Evolutionary conservation across 2,113 vertebrate genomes (phyloP), one percentile per base, ranked within the genome.

Genomic region (Origma solitaria): DNA sequence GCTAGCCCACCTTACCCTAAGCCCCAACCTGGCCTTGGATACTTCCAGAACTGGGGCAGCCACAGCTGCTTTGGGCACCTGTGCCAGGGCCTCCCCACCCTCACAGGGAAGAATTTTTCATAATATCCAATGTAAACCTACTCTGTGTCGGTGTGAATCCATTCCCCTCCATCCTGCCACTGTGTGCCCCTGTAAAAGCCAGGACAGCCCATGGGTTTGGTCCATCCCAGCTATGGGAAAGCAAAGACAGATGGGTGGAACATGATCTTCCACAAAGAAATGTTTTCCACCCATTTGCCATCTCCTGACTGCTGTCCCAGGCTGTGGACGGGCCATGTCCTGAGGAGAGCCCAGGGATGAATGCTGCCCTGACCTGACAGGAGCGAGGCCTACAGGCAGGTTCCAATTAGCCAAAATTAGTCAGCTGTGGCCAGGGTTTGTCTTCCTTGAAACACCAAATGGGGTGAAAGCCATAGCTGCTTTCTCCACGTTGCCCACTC

Each of bases 331-430:
- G 86, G 84, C 86, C 72, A 95, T 15, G 6, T 80, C 86, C 61
- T 68, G 47, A 85, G 70, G 38, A 49, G 66, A 86, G 66, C 82
- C 84, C 70, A 35, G 71, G 89, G 96, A 97, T 84, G 91, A 96
- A 98, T 98, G 96, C 84, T 96, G 93, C 79, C 81, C 95, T 92
- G 88, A 88, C 88, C 96, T 91, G 88, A 97, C 71, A 61, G 96
- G 93, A 97, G 69, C 45, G 4, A 71, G 93, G 85, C 97, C 95
- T 97, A 97, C 94, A 78, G 85, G 90, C 93, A 96, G 97, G 97
- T 96, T 96, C 97, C 98, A 99, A 99, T 99, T 99, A 99, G 98
- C 96, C 97, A 85, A 87, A 97, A 98, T 98, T 98, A 98, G 96
- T 98, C 98, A 96, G 64, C 98, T 98, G 96, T 95, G 86, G 96